Percentiles rank a stretch among this genome's conserved stretches.
phyloP scores from a whole-genome alignment of 2,797 vertebrate genomes.

The Mareca penelope region DNA sequence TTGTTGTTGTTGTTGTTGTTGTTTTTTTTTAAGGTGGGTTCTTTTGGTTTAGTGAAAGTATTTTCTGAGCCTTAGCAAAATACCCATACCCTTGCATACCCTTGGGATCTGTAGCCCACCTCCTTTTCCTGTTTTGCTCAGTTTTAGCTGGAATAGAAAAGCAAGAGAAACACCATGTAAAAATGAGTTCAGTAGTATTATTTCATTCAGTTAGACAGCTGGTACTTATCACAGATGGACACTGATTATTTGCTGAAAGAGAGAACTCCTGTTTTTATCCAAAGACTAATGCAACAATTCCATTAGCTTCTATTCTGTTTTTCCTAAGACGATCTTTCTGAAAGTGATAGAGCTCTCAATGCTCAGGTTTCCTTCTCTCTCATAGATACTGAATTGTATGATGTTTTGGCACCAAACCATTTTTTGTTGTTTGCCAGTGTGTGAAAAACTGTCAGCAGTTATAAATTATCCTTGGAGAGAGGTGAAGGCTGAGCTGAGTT shows the following conservation, averaged over 20 bases:
- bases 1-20: too few relatives aligned
- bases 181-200: neutral
- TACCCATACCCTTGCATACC: neutral
- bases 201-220: neutral
- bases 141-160: neutral
- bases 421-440: neutral
- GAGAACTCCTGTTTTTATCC: neutral
- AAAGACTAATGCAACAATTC: neutral
- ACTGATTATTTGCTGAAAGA: neutral
- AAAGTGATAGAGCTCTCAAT: neutral
- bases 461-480: neutral
- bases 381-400: fast-evolving
- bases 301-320: neutral
- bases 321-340: neutral
- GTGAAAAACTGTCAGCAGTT: neutral
- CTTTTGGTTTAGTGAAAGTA: neutral
- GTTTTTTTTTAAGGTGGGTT: neutral
- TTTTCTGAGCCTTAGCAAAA: neutral
- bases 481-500: neutral
- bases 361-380: neutral
- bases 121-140: neutral
- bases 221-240: neutral
- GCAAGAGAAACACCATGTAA: neutral
- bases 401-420: neutral
- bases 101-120: neutral